Base-by-base conservation (phyloP, 2,888 invertebrate genomes). In the Prostheceraeus crozeri region DNA sequence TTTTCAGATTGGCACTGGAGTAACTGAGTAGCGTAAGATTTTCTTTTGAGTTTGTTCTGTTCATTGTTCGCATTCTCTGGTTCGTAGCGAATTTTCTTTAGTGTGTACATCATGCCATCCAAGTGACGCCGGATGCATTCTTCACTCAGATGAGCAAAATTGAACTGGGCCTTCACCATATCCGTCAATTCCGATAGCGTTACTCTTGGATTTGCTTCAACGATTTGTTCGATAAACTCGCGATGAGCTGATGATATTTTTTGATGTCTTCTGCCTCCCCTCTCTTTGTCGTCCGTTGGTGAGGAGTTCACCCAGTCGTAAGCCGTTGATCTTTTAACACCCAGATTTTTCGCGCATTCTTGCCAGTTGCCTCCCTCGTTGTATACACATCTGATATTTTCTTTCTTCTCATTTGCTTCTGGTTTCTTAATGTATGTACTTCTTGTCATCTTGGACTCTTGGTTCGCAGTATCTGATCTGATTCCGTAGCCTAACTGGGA, bases 101-200 rank as follows among this genome's bases (percentile, higher is more conserved):
- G n/a, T 40, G 40, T 40, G 19, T 16, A 40, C 40, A 40, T 6
- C 40, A 40, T 40, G 40, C 19, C 40, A 40, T 40, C n/a, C 19
- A 40, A 40, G 40, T 40, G 40, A 8, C 6, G 4, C 16, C n/a
- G 40, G 6, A 40, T 16, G 19, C 40, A 40, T 14, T 40, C 40
- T n/a, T 4, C 19, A 10, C 16, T 16, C n/a, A 40, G 16, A 4
- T 40, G n/a, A n/a, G n/a, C 40, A 40, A 40, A 16, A 16, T 40
- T 4, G 40, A 16, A n/a, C 6, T 40, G n/a, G n/a, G n/a, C 40
- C 4, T 14, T 6, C n/a, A 40, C 6, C 19, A 16, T 40, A 4
- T 14, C 19, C 19, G n/a, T n/a, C 19, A 40, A 14, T 40, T 40
- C 40, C 19, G n/a, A 16, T n/a, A 40, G 19, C 4, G 40, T 40